phyloP scores from a whole-genome alignment of 2,797 vertebrate genomes.

The Schizopygopsis pylzovi region DNA sequence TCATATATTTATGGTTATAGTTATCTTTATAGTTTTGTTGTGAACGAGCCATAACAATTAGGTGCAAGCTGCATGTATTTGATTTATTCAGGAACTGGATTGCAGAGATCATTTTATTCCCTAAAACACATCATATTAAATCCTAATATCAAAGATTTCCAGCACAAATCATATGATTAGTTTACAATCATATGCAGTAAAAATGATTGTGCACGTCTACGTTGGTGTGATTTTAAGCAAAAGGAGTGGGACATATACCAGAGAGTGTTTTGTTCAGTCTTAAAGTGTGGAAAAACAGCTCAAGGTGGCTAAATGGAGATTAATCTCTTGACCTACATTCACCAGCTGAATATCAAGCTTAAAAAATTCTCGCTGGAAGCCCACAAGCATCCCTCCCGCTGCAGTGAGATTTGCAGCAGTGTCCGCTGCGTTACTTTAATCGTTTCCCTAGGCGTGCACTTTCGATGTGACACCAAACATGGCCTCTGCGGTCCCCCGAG shows the following conservation, averaged over 20 bases:
- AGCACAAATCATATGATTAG: not conserved
- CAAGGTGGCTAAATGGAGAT: conserved; percentile 53
- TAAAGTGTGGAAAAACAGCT: conserved; percentile 44
- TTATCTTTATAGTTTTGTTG: not conserved
- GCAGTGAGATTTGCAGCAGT: conserved; percentile 39
- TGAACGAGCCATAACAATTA: not conserved
- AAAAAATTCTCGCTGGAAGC: conserved; percentile 31
- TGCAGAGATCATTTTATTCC: conserved; percentile 1
- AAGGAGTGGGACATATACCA: not conserved
- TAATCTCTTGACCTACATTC: conserved; percentile 57
- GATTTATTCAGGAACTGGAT: not conserved
- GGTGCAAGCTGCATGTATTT: not conserved
- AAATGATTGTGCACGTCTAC: not conserved
- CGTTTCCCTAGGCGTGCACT: conserved; percentile 55
- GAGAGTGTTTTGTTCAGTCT: conserved; percentile 45
- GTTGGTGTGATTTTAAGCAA: not conserved
- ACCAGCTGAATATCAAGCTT: conserved; percentile 50
- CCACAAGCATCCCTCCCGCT: conserved; percentile 23
- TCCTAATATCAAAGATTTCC: not conserved
- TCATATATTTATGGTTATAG: not conserved
- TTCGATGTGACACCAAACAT: conserved; percentile 50
- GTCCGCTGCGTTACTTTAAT: conserved; percentile 52
- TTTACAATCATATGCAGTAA: not conserved
- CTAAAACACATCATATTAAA: not conserved
- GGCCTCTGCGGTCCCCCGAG: conserved; percentile 38